Conservation (phyloP, 2,113 vertebrate genomes). For the Saccopteryx bilineata region DNA sequence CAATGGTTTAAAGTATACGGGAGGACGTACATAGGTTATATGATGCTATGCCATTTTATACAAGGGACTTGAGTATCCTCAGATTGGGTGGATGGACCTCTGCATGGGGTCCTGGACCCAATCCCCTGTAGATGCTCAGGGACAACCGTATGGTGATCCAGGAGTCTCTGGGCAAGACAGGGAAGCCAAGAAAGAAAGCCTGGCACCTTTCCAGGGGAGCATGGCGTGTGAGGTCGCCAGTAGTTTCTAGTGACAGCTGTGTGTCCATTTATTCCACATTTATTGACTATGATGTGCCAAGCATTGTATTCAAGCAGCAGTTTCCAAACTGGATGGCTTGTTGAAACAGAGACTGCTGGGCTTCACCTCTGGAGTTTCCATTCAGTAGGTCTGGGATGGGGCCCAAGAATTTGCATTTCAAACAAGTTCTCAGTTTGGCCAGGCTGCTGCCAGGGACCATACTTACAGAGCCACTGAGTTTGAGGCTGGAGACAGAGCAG, state of each 20-base stretch:
- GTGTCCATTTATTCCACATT: neutral
- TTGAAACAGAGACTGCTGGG: neutral
- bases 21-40: neutral
- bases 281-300: fast-evolving
- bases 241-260: neutral
- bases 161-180: too few species aligned
- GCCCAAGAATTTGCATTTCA: neutral
- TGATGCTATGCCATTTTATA: neutral
- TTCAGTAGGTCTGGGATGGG: neutral
- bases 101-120: neutral
- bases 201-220: neutral
- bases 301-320: too few species aligned
- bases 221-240: neutral
- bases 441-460: neutral
- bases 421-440: neutral
- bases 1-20: neutral
- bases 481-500: neutral
- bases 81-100: neutral
- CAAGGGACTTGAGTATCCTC: neutral
- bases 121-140: neutral
- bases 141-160: neutral
- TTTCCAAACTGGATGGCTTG: neutral
- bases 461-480: neutral
- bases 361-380: neutral
- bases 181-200: neutral